phyloP scores from a whole-genome alignment of 2,113 vertebrate species.

The Butastur rufipennis region DNA sequence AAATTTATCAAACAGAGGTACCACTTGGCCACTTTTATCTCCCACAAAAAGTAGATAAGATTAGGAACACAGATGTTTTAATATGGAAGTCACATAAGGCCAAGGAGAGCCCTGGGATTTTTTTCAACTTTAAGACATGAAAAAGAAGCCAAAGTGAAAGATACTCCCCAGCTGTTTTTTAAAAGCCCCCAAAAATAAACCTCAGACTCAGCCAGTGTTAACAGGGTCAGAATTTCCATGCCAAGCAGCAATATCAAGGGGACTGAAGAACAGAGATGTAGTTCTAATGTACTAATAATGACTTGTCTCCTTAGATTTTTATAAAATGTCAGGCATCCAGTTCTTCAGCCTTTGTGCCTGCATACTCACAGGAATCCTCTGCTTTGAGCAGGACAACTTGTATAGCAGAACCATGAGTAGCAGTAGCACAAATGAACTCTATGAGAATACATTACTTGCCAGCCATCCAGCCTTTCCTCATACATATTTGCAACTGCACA shows the following conservation, averaged over 20 bases:
- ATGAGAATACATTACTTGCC: not conserved
- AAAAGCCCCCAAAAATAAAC: slow-evolving; percentile 54
- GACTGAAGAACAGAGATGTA: not conserved
- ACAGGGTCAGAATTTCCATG: slow-evolving; percentile 35
- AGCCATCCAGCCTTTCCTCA: not conserved
- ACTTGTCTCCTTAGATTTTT: not conserved
- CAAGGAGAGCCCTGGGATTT: not conserved
- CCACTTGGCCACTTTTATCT: not conserved
- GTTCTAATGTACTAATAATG: slow-evolving; percentile 24
- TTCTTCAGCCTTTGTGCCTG: not conserved
- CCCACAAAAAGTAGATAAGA: not conserved
- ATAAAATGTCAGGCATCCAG: not conserved
- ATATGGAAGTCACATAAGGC: slow-evolving; percentile 13
- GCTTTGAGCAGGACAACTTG: not conserved
- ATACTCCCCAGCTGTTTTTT: slow-evolving; percentile 26
- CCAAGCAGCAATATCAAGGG: not conserved
- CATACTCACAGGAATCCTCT: not conserved
- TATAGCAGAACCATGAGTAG: not conserved
- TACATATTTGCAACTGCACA: not conserved
- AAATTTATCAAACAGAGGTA: not conserved
- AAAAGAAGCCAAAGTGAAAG: slow-evolving; percentile 20
- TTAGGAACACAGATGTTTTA: not conserved
- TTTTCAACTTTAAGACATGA: not conserved
- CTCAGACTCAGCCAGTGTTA: not conserved
- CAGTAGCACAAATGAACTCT: not conserved